Evolutionary conservation across 1,140 invertebrate genomes (phyloP).

Genomic region (Thalassaphorura encarpata): DNA sequence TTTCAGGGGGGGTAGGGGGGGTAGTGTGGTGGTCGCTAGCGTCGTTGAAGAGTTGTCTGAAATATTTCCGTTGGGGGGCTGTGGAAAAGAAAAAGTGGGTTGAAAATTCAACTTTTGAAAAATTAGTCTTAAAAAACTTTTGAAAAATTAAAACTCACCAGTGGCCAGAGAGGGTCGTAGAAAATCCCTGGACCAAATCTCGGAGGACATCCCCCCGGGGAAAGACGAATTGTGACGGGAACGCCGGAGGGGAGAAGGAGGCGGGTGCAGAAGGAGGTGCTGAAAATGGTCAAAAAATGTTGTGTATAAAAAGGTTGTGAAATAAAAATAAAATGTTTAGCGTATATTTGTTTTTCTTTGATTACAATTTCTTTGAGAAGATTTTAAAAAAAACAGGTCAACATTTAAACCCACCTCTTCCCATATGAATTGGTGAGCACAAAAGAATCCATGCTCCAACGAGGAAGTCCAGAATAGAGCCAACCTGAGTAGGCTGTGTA

Average conservation of each 20-base stretch:
- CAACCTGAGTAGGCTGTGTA: slow-evolving; percentile 85
- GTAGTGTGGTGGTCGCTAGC: neutral
- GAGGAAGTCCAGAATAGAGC: slow-evolving; percentile 70
- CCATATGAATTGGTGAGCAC: slow-evolving; percentile 74
- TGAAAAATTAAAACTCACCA: no score
- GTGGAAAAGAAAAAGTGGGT: neutral
- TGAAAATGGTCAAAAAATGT: slow-evolving; percentile 39
- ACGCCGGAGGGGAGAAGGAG: slow-evolving; percentile 62
- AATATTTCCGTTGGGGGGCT: neutral
- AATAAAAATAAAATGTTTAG: no score
- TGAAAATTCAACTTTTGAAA: neutral
- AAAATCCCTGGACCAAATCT: neutral
- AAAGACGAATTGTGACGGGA: slow-evolving; percentile 57
- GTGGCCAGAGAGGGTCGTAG: neutral
- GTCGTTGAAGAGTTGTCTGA: no score
- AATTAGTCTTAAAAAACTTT: neutral
- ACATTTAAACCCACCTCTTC: slow-evolving; percentile 53
- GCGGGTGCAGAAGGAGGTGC: slow-evolving; percentile 65
- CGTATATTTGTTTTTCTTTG: neutral
- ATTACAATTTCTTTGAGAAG: neutral
- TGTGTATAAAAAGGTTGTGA: neutral
- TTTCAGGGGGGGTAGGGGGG: no score
- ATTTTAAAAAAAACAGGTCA: neutral
- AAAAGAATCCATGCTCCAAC: slow-evolving; percentile 71
- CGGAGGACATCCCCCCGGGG: slow-evolving; percentile 57